Percentiles rank a stretch among this genome's conserved stretches.
These are phyloP conservation scores for Phoenicopterus ruber DNA, from an alignment of 2,113 vertebrate genomes.

Conservation along the genomic window DNA sequence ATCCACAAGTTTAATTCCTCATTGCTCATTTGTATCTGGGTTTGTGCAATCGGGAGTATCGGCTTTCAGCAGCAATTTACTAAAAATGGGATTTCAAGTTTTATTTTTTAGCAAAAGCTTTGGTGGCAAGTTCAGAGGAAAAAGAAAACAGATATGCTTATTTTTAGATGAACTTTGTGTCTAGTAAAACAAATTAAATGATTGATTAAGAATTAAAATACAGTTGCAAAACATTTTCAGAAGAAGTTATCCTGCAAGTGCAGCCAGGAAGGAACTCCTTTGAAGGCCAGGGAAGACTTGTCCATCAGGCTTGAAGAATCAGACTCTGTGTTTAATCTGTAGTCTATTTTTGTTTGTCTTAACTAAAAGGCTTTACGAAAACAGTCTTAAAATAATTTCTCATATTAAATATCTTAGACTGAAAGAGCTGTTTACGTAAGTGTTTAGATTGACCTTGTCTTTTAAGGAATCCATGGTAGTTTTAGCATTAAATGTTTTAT, in stretches of 20 bases:
- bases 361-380: neutral
- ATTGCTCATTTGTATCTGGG: neutral
- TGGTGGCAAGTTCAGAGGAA: neutral
- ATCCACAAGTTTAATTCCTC: neutral
- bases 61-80: neutral
- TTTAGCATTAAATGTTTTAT: neutral
- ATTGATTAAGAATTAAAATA: neutral
- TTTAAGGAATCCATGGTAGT: neutral
- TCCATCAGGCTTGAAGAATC: neutral
- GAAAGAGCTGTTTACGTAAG: neutral
- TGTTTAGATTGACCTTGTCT: neutral
- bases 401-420: neutral
- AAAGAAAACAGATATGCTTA: neutral
- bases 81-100: neutral
- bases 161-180: neutral
- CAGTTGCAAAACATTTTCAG: neutral
- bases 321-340: neutral
- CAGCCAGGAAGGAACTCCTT: neutral
- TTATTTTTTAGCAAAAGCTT: neutral
- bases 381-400: conserved; percentile 4
- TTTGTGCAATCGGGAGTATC: conserved; percentile 11
- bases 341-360: neutral
- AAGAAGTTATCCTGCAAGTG: neutral
- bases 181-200: neutral
- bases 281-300: neutral